A percentile compares a stretch with the other conserved stretches of the same genome.
Evolutionary conservation across 2,888 invertebrate genomes (phyloP).

Genomic region (Drosophila mayaguana): DNA sequence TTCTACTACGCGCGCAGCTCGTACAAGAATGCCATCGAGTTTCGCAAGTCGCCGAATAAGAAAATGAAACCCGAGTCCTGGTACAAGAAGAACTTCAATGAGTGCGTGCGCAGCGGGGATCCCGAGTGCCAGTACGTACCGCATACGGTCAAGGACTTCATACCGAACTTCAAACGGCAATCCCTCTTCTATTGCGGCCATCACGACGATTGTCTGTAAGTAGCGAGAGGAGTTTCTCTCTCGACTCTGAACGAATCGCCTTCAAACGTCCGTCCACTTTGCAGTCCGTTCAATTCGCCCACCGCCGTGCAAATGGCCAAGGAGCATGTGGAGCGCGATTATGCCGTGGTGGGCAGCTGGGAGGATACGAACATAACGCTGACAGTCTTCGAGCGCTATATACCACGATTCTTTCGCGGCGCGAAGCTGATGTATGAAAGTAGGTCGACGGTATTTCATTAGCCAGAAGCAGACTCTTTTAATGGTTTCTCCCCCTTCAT

Average conservation of each 20-base stretch:
- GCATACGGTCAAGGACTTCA: constrained; percentile 86
- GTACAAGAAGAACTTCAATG: constrained; percentile 90
- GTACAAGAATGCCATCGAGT: constrained; percentile 87
- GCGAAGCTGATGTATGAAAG: constrained; percentile 85
- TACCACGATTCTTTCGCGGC: constrained; percentile 92
- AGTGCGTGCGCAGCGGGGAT: constrained; percentile 93
- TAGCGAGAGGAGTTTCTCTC: constrained; percentile 17
- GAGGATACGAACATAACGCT: constrained; percentile 94
- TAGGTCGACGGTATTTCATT: constrained; percentile 46
- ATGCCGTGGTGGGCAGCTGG: constrained; percentile 94
- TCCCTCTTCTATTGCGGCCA: constrained; percentile 96
- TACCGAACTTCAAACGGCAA: constrained; percentile 92
- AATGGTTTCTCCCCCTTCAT: not conserved
- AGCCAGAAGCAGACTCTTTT: not conserved
- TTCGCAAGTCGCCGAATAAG: constrained; percentile 92
- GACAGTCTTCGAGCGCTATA: constrained; percentile 92
- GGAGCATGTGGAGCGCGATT: constrained; percentile 92
- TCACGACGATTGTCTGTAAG: constrained; percentile 92
- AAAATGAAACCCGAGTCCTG: constrained; percentile 71
- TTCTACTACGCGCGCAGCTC: constrained; percentile 91
- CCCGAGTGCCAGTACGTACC: constrained; percentile 92
- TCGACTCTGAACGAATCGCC: constrained; percentile 13
- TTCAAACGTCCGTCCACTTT: constrained; percentile 36
- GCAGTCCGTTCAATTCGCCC: constrained; percentile 92
- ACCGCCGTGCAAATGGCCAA: constrained; percentile 93